Percentiles rank a stretch among this genome's conserved stretches.
Evolutionary conservation across 1,140 invertebrate genomes (phyloP).

Genomic region (Pantala flavescens): DNA sequence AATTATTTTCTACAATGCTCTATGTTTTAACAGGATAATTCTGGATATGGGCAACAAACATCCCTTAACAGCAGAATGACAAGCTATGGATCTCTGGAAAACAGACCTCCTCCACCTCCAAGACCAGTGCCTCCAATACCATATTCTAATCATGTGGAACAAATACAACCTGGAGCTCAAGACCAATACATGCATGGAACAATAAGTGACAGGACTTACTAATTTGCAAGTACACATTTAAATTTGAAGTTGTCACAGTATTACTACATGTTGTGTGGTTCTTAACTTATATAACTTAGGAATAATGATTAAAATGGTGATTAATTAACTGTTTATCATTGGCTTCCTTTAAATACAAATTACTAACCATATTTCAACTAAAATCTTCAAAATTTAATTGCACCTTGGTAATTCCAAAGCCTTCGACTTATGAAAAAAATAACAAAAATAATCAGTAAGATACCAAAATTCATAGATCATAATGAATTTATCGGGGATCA

Average conservation of each 20-base stretch:
- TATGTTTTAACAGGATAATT: constrained; percentile 8
- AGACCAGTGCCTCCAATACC: constrained; percentile 31
- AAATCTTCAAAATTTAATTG: not conserved
- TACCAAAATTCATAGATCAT: too few species aligned
- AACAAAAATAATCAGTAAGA: too few species aligned
- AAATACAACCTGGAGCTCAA: constrained; percentile 47
- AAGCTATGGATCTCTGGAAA: constrained; percentile 33
- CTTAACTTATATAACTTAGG: not conserved
- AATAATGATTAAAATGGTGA: not conserved
- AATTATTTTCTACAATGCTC: not conserved
- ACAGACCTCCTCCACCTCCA: constrained; percentile 35
- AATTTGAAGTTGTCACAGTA: not conserved
- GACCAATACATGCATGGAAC: constrained; percentile 34
- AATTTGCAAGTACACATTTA: not conserved
- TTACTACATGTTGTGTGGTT: not conserved
- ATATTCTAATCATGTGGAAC: constrained; percentile 32
- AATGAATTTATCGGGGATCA: too few species aligned
- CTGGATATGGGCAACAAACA: constrained; percentile 14
- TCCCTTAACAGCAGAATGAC: constrained; percentile 25
- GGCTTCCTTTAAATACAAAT: not conserved
- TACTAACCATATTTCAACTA: not conserved
- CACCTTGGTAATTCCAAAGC: not conserved
- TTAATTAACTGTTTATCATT: not conserved
- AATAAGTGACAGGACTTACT: constrained; percentile 9
- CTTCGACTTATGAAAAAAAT: too few species aligned